A percentile compares a stretch with the other conserved stretches of the same genome.
phyloP scores from a whole-genome alignment of 2,113 vertebrate species.

The Numenius arquata region DNA sequence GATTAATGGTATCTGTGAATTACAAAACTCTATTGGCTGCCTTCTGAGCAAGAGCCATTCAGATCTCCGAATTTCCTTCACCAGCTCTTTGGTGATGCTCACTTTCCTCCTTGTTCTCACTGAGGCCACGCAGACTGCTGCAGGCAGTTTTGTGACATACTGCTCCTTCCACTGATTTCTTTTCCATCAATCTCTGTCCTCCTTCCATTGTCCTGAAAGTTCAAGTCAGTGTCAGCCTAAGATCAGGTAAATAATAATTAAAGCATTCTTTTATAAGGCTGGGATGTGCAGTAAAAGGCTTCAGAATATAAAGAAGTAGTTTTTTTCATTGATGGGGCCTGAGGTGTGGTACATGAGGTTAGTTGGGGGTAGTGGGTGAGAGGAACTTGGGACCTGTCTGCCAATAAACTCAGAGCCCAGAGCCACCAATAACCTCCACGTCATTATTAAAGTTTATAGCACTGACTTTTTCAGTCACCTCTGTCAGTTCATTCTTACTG shows the following conservation, averaged over 20 bases:
- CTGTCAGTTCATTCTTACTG: not conserved
- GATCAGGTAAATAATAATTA: not conserved
- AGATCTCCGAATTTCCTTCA: not conserved
- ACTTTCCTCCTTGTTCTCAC: not conserved
- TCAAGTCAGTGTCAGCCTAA: not conserved
- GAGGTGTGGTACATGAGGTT: not conserved
- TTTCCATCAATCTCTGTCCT: not conserved
- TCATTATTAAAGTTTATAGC: not conserved
- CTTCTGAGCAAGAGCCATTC: not conserved
- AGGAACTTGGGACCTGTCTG: not conserved
- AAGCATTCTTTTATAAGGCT: not conserved
- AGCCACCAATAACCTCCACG: not conserved
- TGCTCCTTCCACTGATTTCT: not conserved
- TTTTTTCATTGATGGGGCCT: not conserved
- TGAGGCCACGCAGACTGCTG: accelerated
- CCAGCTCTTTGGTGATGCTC: not conserved
- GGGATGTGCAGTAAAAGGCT: not conserved
- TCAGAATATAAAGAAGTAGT: not conserved
- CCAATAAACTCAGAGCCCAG: not conserved
- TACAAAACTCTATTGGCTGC: not conserved
- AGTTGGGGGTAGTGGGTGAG: not conserved
- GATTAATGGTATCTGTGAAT: not conserved
- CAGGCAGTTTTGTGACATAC: not conserved
- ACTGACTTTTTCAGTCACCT: not conserved
- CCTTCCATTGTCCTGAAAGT: not conserved